Evolutionary conservation across 2,888 invertebrate species (phyloP).

Genomic region (Griposia aprilina): DNA sequence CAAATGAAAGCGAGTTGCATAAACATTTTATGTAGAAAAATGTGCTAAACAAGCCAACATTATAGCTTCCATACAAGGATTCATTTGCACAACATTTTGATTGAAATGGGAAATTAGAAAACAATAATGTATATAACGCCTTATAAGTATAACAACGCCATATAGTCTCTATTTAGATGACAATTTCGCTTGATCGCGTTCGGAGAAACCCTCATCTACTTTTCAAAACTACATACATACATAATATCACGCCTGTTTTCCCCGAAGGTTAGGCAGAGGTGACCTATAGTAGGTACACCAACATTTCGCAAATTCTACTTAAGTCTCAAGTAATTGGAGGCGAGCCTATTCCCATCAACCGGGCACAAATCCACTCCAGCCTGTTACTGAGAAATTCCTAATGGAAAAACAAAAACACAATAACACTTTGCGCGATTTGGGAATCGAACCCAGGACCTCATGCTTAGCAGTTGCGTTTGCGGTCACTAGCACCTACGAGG

Average conservation of each 20-base stretch:
- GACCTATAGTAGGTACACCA: neutral
- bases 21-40: slow-evolving; percentile 64
- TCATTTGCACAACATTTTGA: slow-evolving; percentile 35
- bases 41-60: slow-evolving; percentile 53
- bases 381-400: neutral
- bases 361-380: neutral
- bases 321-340: neutral
- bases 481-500: neutral
- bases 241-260: neutral
- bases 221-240: neutral
- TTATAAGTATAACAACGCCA: neutral
- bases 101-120: slow-evolving; percentile 8
- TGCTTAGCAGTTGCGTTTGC: neutral
- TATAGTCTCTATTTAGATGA: neutral
- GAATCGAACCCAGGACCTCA: neutral
- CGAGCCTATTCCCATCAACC: neutral
- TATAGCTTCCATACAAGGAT: slow-evolving; percentile 31
- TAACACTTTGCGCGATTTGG: neutral
- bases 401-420: neutral
- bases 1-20: slow-evolving; percentile 76
- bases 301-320: neutral
- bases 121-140: neutral
- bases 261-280: neutral
- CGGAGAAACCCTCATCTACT: neutral
- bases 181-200: neutral